Evolutionary conservation across 2,113 vertebrate species (phyloP).

Genomic region (Podarcis cretensis): DNA sequence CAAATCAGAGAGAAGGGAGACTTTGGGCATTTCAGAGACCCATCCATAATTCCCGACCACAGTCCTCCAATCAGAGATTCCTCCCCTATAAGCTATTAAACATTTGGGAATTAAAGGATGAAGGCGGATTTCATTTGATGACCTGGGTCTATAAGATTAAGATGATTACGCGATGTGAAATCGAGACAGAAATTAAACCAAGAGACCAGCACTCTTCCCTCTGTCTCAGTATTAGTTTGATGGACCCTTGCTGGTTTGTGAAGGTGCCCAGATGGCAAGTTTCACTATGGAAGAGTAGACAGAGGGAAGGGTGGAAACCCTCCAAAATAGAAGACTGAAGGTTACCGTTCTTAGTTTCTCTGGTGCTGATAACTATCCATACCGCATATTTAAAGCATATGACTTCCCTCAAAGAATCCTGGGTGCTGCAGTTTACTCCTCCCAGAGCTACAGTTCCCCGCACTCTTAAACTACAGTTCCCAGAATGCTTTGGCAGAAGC

Average conservation of each 20-base stretch:
- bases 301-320: background rate
- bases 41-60: background rate
- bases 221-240: background rate
- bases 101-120: slow-evolving; percentile 57
- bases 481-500: too few species aligned
- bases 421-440: too few species aligned
- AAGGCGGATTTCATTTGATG: slow-evolving; percentile 58
- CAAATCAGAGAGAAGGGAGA: background rate
- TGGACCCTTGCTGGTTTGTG: background rate
- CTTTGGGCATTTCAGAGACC: background rate
- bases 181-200: slow-evolving; percentile 62
- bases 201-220: background rate
- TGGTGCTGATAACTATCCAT: background rate
- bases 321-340: slow-evolving; percentile 18
- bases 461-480: too few species aligned
- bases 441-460: too few species aligned
- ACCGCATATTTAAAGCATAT: too few species aligned
- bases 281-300: background rate
- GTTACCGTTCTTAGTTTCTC: background rate
- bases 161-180: slow-evolving; percentile 57
- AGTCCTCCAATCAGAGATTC: background rate
- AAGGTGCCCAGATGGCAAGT: background rate
- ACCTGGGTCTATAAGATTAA: slow-evolving; percentile 58
- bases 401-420: too few species aligned
- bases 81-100: slow-evolving; percentile 23